Evolutionary conservation across 2,888 invertebrate genomes (phyloP).

Genomic region (Galerucella pusilla): DNA sequence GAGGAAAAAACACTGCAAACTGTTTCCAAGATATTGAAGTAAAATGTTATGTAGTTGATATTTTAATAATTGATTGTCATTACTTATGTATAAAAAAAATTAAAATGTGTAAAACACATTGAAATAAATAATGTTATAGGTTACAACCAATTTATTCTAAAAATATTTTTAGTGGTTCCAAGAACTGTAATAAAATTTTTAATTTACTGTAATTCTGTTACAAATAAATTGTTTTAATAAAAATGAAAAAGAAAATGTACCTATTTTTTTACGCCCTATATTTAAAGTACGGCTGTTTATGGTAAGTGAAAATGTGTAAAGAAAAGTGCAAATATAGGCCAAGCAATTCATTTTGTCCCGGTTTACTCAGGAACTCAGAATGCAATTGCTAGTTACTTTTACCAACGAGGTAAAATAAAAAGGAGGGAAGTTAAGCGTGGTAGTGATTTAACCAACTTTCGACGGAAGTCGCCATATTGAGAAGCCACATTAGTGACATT

Average conservation of each 20-base stretch:
- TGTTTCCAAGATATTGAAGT: background rate
- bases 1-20: too few relatives aligned
- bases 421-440: too few relatives aligned
- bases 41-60: slow-evolving; percentile 6
- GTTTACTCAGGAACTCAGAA: too few relatives aligned
- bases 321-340: too few relatives aligned
- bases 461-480: too few relatives aligned
- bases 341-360: too few relatives aligned
- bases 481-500: too few relatives aligned
- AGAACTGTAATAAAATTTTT: slow-evolving; percentile 33
- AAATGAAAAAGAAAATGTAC: slow-evolving; percentile 28
- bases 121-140: slow-evolving; percentile 19
- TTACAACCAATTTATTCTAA: slow-evolving; percentile 24
- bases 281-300: too few relatives aligned
- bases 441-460: too few relatives aligned
- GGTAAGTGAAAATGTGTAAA: too few relatives aligned
- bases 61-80: slow-evolving; percentile 12
- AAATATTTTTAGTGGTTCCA: slow-evolving; percentile 28
- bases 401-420: too few relatives aligned
- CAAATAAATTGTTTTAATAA: slow-evolving; percentile 43
- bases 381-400: too few relatives aligned
- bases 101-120: slow-evolving; percentile 20
- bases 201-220: slow-evolving; percentile 42
- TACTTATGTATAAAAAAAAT: slow-evolving; percentile 15
- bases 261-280: background rate